Evolutionary conservation across 2,113 vertebrate species (phyloP).

Genomic region (Nesoenas mayeri): DNA sequence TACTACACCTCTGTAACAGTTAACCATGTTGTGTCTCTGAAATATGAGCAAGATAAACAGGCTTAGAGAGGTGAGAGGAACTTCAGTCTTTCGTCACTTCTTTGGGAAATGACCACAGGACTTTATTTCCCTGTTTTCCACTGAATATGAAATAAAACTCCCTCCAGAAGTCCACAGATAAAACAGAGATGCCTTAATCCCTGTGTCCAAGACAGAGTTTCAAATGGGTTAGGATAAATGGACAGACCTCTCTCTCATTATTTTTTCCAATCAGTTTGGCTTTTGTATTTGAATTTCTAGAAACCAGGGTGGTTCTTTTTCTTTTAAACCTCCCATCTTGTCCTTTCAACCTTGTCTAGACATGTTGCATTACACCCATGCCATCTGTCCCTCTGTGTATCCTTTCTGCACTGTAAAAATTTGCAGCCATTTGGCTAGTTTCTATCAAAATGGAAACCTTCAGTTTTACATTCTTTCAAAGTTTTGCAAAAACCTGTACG

Average conservation of each 20-base stretch:
- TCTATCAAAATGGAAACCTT: neutral
- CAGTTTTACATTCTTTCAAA: neutral
- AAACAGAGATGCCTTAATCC: neutral
- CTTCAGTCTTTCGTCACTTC: neutral
- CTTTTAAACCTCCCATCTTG: neutral
- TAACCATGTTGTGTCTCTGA: neutral
- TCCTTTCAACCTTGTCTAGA: neutral
- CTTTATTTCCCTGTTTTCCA: neutral
- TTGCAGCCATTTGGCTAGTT: neutral
- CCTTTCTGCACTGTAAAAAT: neutral
- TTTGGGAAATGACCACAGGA: neutral
- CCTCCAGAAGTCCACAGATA: neutral
- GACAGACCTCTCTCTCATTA: neutral
- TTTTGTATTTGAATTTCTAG: neutral
- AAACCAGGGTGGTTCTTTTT: neutral
- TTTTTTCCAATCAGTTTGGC: neutral
- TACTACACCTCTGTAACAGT: neutral
- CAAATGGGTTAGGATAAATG: neutral
- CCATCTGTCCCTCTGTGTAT: neutral
- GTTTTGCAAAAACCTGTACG: neutral
- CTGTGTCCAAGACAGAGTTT: neutral
- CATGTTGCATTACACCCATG: neutral
- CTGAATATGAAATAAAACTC: neutral
- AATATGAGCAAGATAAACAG: neutral
- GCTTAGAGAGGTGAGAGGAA: neutral